Evolutionary conservation across 2,113 vertebrate genomes (phyloP).

Genomic region (Brachypteracias leptosomus): DNA sequence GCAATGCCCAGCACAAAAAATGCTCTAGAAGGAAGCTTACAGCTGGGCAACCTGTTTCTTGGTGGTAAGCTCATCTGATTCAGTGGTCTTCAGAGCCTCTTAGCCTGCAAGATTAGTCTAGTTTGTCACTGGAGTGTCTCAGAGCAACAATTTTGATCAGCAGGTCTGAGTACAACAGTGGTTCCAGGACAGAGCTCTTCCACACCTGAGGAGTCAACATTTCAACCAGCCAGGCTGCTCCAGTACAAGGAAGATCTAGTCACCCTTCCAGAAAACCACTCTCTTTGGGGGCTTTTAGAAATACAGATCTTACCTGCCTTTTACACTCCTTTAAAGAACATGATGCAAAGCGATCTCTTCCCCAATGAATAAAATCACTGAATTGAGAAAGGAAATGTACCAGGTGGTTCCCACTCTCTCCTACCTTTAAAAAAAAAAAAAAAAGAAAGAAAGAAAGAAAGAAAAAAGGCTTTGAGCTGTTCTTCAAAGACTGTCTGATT

Average conservation of each 20-base stretch:
- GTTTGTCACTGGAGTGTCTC: neutral
- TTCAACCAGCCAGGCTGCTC: neutral
- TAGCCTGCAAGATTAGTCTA: neutral
- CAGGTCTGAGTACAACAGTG: neutral
- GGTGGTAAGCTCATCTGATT: neutral
- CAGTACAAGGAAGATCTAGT: neutral
- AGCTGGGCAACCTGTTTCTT: neutral
- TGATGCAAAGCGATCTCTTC: conserved; percentile 28
- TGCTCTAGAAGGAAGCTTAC: neutral
- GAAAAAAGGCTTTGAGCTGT: conserved; percentile 57
- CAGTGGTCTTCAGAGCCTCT: neutral
- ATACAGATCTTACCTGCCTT: conserved; percentile 35
- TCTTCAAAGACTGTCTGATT: conserved; percentile 72
- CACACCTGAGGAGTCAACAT: neutral
- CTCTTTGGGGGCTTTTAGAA: neutral
- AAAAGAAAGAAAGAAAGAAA: neutral
- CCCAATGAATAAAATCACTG: conserved; percentile 48
- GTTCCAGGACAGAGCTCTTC: neutral
- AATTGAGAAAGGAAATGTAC: conserved; percentile 21
- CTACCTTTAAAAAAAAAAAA: neutral
- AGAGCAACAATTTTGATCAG: neutral
- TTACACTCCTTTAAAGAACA: conserved; percentile 27
- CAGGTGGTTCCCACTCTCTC: conserved; percentile 21
- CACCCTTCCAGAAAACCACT: neutral
- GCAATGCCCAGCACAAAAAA: neutral